Percentiles rank a stretch among this genome's conserved stretches.
Evolutionary conservation across 2,113 vertebrate genomes (phyloP).

Genomic region (Zingel zingel): DNA sequence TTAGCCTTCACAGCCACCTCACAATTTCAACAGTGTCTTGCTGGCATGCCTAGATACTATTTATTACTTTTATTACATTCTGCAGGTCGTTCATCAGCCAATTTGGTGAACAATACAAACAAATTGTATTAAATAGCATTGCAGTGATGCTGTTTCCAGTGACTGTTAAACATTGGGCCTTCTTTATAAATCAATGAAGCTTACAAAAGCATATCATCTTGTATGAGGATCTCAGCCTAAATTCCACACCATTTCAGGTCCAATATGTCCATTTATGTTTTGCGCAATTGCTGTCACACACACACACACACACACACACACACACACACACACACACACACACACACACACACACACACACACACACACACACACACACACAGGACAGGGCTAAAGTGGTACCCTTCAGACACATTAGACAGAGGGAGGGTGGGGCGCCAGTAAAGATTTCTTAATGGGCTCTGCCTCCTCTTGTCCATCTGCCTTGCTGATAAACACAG

Average conservation of each 20-base stretch:
- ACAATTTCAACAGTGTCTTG: too few relatives aligned
- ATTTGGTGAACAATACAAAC: not conserved
- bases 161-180: too few relatives aligned
- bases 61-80: not conserved
- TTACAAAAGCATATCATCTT: not conserved
- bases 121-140: not conserved
- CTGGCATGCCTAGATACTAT: not conserved
- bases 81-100: not conserved
- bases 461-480: slow-evolving; percentile 74
- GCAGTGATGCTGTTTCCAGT: too few relatives aligned
- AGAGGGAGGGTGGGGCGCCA: slow-evolving; percentile 83
- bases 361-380: slow-evolving; percentile 22
- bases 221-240: not conserved
- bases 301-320: slow-evolving; percentile 51
- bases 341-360: slow-evolving; percentile 41
- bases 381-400: slow-evolving; percentile 71
- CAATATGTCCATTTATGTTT: slow-evolving; percentile 22
- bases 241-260: not conserved
- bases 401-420: slow-evolving; percentile 81
- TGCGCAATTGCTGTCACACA: slow-evolving; percentile 25
- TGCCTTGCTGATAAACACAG: slow-evolving; percentile 77
- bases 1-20: not conserved
- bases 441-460: slow-evolving; percentile 83
- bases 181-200: not conserved
- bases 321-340: slow-evolving; percentile 52